Conservation (phyloP, 2,888 invertebrate genomes). For the Tipula lateralis region DNA sequence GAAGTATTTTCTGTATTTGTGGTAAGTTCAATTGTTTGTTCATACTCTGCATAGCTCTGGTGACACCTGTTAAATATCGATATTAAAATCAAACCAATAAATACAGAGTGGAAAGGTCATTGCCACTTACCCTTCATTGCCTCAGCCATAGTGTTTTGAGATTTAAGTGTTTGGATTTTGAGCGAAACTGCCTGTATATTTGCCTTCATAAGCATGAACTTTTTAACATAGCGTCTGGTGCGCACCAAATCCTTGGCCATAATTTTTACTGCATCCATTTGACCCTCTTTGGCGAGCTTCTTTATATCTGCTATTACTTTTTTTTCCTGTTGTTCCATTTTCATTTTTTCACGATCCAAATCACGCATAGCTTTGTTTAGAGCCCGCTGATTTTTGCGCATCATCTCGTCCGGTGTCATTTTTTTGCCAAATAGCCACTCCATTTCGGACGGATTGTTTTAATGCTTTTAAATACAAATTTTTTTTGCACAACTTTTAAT, state of each 20-base stretch:
- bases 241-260: slow-evolving; percentile 99
- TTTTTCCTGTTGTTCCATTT: slow-evolving; percentile 99
- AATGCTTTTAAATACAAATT: neutral
- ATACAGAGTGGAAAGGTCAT: neutral
- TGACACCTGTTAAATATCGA: slow-evolving; percentile 61
- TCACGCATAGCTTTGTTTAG: slow-evolving; percentile 98
- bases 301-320: slow-evolving; percentile 98
- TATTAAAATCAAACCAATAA: neutral
- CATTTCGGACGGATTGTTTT: slow-evolving; percentile 56
- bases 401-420: slow-evolving; percentile 95
- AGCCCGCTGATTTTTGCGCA: slow-evolving; percentile 96
- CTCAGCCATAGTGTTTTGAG: slow-evolving; percentile 98
- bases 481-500: neutral
- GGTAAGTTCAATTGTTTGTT: slow-evolving; percentile 95
- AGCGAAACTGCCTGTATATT: slow-evolving; percentile 97
- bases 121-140: slow-evolving; percentile 77
- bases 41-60: slow-evolving; percentile 97
- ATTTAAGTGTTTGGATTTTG: slow-evolving; percentile 95
- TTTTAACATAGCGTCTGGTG: slow-evolving; percentile 91
- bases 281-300: slow-evolving; percentile 97
- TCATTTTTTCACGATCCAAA: slow-evolving; percentile 84
- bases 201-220: slow-evolving; percentile 99
- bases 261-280: slow-evolving; percentile 99
- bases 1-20: slow-evolving; percentile 94
- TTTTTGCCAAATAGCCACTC: slow-evolving; percentile 96